These are phyloP conservation scores for Phyllotis vaccarum DNA, from an alignment of 2,797 vertebrate species.

Conservation along the genomic window DNA sequence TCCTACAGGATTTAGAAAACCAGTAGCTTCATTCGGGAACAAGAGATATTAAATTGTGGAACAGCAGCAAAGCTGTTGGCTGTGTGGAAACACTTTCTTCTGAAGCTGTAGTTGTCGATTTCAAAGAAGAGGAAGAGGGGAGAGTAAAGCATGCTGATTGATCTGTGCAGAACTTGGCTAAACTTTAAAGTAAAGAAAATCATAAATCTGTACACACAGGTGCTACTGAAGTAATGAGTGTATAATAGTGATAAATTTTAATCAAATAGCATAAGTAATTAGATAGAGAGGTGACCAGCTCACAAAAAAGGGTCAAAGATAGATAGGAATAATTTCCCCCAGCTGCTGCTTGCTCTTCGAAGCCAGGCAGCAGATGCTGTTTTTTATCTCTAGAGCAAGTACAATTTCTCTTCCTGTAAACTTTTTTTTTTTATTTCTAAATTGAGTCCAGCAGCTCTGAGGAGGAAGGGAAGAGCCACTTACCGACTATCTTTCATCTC, in stretches of 20 bases:
- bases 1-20: background rate
- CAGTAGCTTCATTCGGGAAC: background rate
- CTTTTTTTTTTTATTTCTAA: background rate
- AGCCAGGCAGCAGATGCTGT: background rate
- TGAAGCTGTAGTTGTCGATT: background rate
- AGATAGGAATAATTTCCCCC: conserved; percentile 19
- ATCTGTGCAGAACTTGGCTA: background rate
- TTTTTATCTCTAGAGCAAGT: conserved; percentile 61
- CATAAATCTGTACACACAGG: background rate
- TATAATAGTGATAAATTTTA: background rate
- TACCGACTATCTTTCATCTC: background rate
- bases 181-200: conserved; percentile 44
- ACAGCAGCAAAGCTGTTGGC: background rate
- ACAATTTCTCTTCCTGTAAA: conserved; percentile 42
- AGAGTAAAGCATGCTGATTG: background rate
- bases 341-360: conserved; percentile 23
- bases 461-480: background rate
- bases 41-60: background rate
- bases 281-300: background rate
- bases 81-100: background rate
- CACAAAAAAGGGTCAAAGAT: conserved; percentile 8
- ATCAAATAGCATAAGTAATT: conserved; percentile 31
- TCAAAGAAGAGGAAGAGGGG: background rate
- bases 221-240: background rate
- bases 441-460: background rate